Percentiles rank a stretch among this genome's conserved stretches.
phyloP scores from a whole-genome alignment of 2,113 vertebrate species.

The Xyliphius kryptos region DNA sequence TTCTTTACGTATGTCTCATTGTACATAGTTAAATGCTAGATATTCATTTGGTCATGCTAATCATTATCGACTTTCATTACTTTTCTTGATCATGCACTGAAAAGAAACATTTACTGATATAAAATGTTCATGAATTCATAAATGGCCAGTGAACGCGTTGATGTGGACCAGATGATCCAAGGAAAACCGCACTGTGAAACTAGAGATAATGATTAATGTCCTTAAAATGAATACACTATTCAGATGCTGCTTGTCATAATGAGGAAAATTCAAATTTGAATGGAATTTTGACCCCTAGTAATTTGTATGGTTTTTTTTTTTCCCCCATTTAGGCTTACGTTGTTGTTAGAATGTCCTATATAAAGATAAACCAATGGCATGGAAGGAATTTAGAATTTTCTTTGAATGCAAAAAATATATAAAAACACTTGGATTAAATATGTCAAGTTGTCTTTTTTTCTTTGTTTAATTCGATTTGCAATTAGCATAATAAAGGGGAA shows the following conservation, averaged over 20 bases:
- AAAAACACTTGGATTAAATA: slow-evolving; percentile 2
- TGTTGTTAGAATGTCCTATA: too few relatives aligned
- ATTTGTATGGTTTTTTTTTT: too few relatives aligned
- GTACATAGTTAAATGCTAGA: not conserved
- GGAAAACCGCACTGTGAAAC: slow-evolving; percentile 21
- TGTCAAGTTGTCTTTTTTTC: too few relatives aligned
- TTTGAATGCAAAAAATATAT: slow-evolving; percentile 5
- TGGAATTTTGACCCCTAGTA: too few relatives aligned
- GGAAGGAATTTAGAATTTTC: not conserved
- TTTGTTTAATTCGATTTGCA: not conserved
- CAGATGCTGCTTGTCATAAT: not conserved
- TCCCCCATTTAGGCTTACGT: too few relatives aligned
- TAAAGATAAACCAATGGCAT: not conserved
- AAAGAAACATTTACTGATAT: not conserved
- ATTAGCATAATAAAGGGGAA: too few relatives aligned
- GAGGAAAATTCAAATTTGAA: too few relatives aligned
- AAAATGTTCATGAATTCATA: not conserved
- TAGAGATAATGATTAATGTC: not conserved
- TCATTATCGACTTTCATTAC: too few relatives aligned
- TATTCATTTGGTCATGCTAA: not conserved
- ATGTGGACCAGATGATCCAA: slow-evolving; percentile 22
- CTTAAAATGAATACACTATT: not conserved
- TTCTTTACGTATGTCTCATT: not conserved
- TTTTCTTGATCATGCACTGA: not conserved
- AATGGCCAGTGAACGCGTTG: slow-evolving; percentile 1